A percentile compares a stretch with the other conserved stretches of the same genome.
Conservation (phyloP, 1,140 invertebrate genomes). For the Coptotermes formosanus region DNA sequence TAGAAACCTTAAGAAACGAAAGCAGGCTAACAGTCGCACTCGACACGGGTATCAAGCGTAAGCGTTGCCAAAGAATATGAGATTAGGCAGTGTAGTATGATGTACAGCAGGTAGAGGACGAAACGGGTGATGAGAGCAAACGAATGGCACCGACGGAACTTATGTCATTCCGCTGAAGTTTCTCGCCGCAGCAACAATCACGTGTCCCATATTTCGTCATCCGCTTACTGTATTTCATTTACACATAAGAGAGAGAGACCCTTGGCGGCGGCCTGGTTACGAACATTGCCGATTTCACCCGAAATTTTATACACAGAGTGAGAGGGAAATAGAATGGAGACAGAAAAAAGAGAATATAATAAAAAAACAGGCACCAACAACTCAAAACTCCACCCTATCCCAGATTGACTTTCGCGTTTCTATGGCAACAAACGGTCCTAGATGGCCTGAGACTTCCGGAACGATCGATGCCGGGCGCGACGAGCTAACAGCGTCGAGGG, state of each 20-base stretch:
- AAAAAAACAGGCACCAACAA: slow-evolving; percentile 12
- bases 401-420: slow-evolving; percentile 15
- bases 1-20: too few species aligned
- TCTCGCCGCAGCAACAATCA: not conserved
- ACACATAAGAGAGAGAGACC: not conserved
- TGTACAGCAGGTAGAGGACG: too few species aligned
- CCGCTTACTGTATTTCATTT: not conserved
- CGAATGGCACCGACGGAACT: not conserved
- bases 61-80: too few species aligned
- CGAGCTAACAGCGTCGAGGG: not conserved
- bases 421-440: slow-evolving; percentile 14
- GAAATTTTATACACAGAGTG: not conserved
- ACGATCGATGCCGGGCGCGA: not conserved
- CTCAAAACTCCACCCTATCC: slow-evolving; percentile 17
- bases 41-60: too few species aligned
- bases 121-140: too few species aligned
- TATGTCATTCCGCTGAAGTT: not conserved
- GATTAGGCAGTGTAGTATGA: too few species aligned
- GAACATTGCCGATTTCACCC: not conserved
- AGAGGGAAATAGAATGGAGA: not conserved
- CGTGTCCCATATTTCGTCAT: slow-evolving; percentile 18
- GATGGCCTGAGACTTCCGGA: slow-evolving; percentile 12
- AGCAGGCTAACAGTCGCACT: too few species aligned
- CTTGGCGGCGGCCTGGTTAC: not conserved
- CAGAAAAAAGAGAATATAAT: not conserved